These are phyloP conservation scores for Strigamia crassipes DNA, from an alignment of 2,888 invertebrate genomes.

Conservation along the genomic window DNA sequence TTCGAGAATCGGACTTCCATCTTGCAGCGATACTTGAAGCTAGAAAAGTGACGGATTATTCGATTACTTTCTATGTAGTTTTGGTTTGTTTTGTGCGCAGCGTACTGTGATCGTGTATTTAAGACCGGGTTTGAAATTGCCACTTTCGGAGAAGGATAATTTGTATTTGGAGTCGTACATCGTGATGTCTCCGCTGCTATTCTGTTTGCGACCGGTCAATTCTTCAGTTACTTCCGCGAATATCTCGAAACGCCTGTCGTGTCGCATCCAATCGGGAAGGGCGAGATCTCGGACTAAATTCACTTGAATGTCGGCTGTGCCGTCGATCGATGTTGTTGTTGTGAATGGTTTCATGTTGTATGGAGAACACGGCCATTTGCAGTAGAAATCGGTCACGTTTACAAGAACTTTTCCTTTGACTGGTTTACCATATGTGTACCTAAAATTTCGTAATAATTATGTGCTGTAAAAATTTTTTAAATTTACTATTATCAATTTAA, in stretches of 20 bases:
- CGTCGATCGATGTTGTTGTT: constrained; percentile 47
- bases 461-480: too few relatives aligned
- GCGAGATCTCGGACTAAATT: constrained; percentile 45
- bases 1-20: constrained; percentile 52
- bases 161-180: constrained; percentile 59
- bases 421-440: constrained; percentile 52
- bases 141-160: constrained; percentile 58
- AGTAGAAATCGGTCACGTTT: constrained; percentile 45
- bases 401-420: constrained; percentile 47
- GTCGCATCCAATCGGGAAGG: constrained; percentile 50
- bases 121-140: constrained; percentile 62
- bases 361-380: constrained; percentile 39
- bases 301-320: constrained; percentile 46
- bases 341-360: constrained; percentile 38
- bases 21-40: constrained; percentile 52
- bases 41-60: neutral
- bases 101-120: constrained; percentile 59
- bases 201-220: constrained; percentile 56
- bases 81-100: neutral
- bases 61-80: too few relatives aligned
- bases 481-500: too few relatives aligned
- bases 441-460: constrained; percentile 23
- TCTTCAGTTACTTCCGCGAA: constrained; percentile 61
- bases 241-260: constrained; percentile 55
- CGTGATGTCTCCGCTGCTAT: constrained; percentile 53